These are phyloP conservation scores for Protonibea diacanthus DNA, from an alignment of 2,797 vertebrate species.

Conservation along the genomic window DNA sequence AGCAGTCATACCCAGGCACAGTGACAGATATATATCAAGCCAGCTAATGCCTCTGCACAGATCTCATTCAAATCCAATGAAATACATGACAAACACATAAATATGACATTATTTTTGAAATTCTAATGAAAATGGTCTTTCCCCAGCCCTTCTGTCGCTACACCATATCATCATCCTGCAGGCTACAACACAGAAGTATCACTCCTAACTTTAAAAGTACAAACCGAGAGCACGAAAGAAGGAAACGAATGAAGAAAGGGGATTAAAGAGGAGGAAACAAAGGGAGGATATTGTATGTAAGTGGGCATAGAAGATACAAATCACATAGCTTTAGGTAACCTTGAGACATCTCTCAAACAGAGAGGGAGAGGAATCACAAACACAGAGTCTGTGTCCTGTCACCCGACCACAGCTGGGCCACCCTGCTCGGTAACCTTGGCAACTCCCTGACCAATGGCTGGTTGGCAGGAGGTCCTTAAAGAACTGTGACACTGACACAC, in stretches of 20 bases:
- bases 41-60: slow-evolving; percentile 56
- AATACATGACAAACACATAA: slow-evolving; percentile 68
- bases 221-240: slow-evolving; percentile 6
- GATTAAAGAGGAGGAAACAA: slow-evolving; percentile 21
- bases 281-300: slow-evolving; percentile 28
- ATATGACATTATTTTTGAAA: slow-evolving; percentile 51
- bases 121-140: slow-evolving; percentile 53
- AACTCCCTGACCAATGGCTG: slow-evolving; percentile 76
- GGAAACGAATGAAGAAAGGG: slow-evolving; percentile 5
- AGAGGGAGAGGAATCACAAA: slow-evolving; percentile 48
- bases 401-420: slow-evolving; percentile 65
- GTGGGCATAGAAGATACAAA: slow-evolving; percentile 32
- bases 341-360: slow-evolving; percentile 43
- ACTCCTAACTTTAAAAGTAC: slow-evolving; percentile 11
- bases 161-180: slow-evolving; percentile 7
- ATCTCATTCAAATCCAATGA: slow-evolving; percentile 74
- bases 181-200: slow-evolving; percentile 12
- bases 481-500: slow-evolving; percentile 51
- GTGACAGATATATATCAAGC: slow-evolving; percentile 73
- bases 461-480: slow-evolving; percentile 67
- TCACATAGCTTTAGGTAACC: slow-evolving; percentile 47
- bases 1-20: slow-evolving; percentile 54
- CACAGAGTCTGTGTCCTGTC: slow-evolving; percentile 52
- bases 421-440: slow-evolving; percentile 75
- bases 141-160: slow-evolving; percentile 7